These are phyloP conservation scores for Microtus oregoni DNA, from an alignment of 2,113 vertebrate genomes.

Conservation along the genomic window DNA sequence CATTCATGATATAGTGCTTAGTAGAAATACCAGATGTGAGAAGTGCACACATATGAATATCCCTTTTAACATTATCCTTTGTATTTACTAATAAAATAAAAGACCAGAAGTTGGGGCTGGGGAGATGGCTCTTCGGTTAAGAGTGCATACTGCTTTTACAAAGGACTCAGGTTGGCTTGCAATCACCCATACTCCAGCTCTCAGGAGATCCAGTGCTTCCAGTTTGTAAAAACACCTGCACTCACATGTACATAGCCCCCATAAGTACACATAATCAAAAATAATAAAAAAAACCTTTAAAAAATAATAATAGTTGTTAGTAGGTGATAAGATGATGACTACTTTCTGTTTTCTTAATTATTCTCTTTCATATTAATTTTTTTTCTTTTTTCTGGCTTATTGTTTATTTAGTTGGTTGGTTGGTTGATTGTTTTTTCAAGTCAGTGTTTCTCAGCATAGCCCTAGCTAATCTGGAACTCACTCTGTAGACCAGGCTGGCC, in stretches of 20 bases:
- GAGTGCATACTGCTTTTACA: too few relatives aligned
- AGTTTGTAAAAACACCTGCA: not conserved
- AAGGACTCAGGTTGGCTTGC: not conserved
- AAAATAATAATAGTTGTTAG: not conserved
- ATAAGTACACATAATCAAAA: not conserved
- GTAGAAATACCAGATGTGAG: not conserved
- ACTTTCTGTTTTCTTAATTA: not conserved
- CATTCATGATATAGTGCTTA: not conserved
- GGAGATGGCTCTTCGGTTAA: not conserved
- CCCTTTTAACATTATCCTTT: not conserved
- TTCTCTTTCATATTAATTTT: not conserved
- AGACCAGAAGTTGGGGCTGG: not conserved
- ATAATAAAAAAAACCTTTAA: not conserved
- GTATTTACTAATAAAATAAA: not conserved
- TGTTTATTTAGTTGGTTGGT: too few relatives aligned
- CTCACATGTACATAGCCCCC: not conserved
- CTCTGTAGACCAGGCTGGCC: too few relatives aligned
- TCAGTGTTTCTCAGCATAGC: not conserved
- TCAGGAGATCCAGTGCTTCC: not conserved
- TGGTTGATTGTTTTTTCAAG: too few relatives aligned
- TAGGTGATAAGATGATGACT: not conserved
- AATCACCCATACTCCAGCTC: not conserved
- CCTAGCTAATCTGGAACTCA: not conserved
- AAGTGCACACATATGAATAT: not conserved
- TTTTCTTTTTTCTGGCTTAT: not conserved